phyloP scores from a whole-genome alignment of 2,797 vertebrate species.

The Brotula barbata region DNA sequence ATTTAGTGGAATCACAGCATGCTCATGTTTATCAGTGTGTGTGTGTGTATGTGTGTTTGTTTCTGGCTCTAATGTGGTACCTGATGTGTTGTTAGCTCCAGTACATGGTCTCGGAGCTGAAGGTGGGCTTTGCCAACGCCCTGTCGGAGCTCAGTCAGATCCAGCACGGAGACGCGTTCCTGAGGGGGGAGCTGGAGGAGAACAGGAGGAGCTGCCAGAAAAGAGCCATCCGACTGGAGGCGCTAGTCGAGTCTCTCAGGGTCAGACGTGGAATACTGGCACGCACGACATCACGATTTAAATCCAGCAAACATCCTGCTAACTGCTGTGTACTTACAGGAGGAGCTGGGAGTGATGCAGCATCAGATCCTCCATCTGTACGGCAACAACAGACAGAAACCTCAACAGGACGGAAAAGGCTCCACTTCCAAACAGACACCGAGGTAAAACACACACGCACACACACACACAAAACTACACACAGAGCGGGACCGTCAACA shows the following conservation, averaged over 20 bases:
- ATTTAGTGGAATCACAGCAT: too few relatives aligned
- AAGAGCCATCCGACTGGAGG: constrained; percentile 74
- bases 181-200: constrained; percentile 79
- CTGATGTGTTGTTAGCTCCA: constrained; percentile 67
- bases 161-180: constrained; percentile 77
- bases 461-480: background rate
- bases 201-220: constrained; percentile 76
- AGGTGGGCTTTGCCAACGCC: constrained; percentile 76
- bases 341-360: constrained; percentile 76
- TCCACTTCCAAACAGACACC: constrained; percentile 50
- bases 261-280: constrained; percentile 56
- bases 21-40: too few relatives aligned
- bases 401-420: constrained; percentile 63
- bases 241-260: constrained; percentile 75
- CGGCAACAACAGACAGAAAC: constrained; percentile 45
- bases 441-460: constrained; percentile 40
- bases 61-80: background rate
- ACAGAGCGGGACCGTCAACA: background rate
- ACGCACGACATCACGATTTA: too few relatives aligned
- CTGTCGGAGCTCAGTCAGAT: constrained; percentile 79
- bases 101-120: constrained; percentile 80
- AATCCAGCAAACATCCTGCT: too few relatives aligned
- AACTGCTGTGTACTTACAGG: constrained; percentile 58
- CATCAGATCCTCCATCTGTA: constrained; percentile 75
- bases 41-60: too few relatives aligned